A percentile compares a stretch with the other conserved stretches of the same genome.
phyloP scores from a whole-genome alignment of 2,888 invertebrate genomes.

The Coenonympha arcania region DNA sequence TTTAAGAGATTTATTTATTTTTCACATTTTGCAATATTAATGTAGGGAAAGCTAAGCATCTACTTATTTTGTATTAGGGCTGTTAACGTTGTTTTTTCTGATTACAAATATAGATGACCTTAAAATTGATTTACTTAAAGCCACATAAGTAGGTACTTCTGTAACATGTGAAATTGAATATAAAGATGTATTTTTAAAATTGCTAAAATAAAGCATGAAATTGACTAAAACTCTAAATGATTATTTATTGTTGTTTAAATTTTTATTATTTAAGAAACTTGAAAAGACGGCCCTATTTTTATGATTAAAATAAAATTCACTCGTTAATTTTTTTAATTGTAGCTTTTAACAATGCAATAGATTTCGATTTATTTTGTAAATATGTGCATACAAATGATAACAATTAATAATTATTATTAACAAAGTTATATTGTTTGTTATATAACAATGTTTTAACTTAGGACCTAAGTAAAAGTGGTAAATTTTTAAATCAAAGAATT shows the following conservation, averaged over 20 bases:
- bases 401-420: conserved; percentile 53
- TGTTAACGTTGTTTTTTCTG: background rate
- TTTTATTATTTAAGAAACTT: background rate
- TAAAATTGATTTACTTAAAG: too few species aligned
- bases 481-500: conserved; percentile 39
- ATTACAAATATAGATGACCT: too few species aligned
- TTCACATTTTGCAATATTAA: conserved; percentile 30
- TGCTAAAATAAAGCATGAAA: too few species aligned
- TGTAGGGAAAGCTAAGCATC: conserved; percentile 25
- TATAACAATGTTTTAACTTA: conserved; percentile 37
- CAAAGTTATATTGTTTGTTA: conserved; percentile 36
- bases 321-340: conserved; percentile 17
- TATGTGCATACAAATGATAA: conserved; percentile 65
- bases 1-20: conserved; percentile 46
- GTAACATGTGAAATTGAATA: too few species aligned
- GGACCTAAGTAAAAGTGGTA: conserved; percentile 45
- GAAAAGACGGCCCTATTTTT: conserved; percentile 12
- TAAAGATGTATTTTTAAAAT: too few species aligned
- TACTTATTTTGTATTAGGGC: conserved; percentile 28
- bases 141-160: too few species aligned
- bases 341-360: conserved; percentile 42
- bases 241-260: too few species aligned
- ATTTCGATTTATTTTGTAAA: conserved; percentile 58
- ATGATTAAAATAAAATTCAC: conserved; percentile 26
- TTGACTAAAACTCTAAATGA: too few species aligned